phyloP scores from a whole-genome alignment of 2,888 invertebrate genomes.

The Minunthozetes semirufus region DNA sequence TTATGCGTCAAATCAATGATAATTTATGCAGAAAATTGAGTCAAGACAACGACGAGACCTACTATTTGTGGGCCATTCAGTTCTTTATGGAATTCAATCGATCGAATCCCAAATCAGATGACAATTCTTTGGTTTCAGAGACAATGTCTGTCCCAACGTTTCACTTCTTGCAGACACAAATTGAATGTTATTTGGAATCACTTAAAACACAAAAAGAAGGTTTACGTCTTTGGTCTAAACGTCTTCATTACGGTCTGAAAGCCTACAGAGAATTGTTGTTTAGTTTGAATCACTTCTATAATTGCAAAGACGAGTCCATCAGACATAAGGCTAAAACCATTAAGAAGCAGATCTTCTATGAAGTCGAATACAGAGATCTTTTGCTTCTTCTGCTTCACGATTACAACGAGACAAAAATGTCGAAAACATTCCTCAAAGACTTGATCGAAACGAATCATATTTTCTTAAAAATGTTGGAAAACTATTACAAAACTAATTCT shows the following conservation, averaged over 20 bases:
- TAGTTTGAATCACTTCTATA: conserved; percentile 75
- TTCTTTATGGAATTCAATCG: conserved; percentile 98
- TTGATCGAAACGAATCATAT: conserved; percentile 81
- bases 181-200: conserved; percentile 68
- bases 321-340: conserved; percentile 74
- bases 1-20: conserved; percentile 81
- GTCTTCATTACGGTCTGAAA: conserved; percentile 70
- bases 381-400: conserved; percentile 68
- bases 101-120: conserved; percentile 42
- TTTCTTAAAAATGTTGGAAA: conserved; percentile 81
- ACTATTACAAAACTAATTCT: conserved; percentile 54
- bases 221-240: conserved; percentile 67
- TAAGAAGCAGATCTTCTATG: conserved; percentile 62
- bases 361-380: conserved; percentile 86
- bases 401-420: conserved; percentile 78
- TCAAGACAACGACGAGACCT: conserved; percentile 80
- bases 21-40: conserved; percentile 51
- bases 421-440: conserved; percentile 76
- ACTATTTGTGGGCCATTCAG: conserved; percentile 85
- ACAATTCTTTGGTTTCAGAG: conserved; percentile 66
- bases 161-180: conserved; percentile 86
- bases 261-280: conserved; percentile 74
- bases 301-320: conserved; percentile 61
- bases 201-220: conserved; percentile 74
- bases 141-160: conserved; percentile 85